Evolutionary conservation across 2,888 invertebrate genomes (phyloP).

Genomic region (Deilephila elpenor): DNA sequence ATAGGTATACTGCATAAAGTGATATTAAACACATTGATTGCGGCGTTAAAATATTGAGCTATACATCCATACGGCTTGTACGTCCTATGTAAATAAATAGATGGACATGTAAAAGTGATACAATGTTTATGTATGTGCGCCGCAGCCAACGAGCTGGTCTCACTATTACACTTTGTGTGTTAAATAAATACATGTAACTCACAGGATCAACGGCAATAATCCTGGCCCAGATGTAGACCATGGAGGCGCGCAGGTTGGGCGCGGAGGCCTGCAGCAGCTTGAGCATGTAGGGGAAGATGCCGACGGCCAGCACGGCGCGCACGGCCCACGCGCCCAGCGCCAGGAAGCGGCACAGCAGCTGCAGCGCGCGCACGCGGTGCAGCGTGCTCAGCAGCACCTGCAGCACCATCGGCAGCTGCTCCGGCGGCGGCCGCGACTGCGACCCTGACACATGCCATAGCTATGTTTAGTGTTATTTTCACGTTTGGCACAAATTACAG

Average conservation of each 20-base stretch:
- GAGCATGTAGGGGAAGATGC: conserved; percentile 99
- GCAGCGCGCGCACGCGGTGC: conserved; percentile 97
- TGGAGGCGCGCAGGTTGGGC: conserved; percentile 94
- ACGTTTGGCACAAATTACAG: too few species aligned
- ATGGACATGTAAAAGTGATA: too few species aligned
- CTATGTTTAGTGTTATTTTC: too few species aligned
- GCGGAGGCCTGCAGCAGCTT: conserved; percentile 98
- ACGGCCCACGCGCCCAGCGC: conserved; percentile 96
- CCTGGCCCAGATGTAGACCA: conserved; percentile 99
- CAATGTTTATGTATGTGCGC: too few species aligned
- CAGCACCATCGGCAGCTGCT: conserved; percentile 98
- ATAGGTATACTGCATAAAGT: too few species aligned
- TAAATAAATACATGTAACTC: conserved; percentile 43
- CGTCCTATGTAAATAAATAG: too few species aligned
- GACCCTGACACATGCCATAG: conserved; percentile 42
- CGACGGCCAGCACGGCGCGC: conserved; percentile 96
- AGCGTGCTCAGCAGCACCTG: conserved; percentile 91
- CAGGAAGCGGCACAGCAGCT: conserved; percentile 96
- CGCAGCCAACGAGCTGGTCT: too few species aligned
- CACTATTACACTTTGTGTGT: too few species aligned
- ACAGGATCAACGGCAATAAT: conserved; percentile 98
- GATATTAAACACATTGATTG: too few species aligned
- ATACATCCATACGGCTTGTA: too few species aligned
- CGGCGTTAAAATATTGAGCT: too few species aligned
- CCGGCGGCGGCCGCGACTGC: conserved; percentile 91